These are phyloP conservation scores for Drosophila planitibia DNA, from an alignment of 2,888 invertebrate genomes.

Conservation along the genomic window DNA sequence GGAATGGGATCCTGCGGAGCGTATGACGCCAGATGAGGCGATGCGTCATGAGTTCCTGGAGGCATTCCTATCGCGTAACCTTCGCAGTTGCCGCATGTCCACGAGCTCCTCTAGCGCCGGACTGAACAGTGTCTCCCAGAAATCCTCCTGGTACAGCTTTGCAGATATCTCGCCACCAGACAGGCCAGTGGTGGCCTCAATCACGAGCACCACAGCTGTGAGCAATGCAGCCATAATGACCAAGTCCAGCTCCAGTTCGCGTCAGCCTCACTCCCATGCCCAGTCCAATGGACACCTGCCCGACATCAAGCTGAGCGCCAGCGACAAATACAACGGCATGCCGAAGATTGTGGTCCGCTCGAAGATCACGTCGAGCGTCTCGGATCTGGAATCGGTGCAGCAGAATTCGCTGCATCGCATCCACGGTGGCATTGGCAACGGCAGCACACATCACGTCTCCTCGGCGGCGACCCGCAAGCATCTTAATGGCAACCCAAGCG, in stretches of 20 bases:
- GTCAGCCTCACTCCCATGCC: conserved; percentile 69
- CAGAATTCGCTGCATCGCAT: conserved; percentile 85
- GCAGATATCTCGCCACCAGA: conserved; percentile 79
- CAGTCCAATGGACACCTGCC: conserved; percentile 84
- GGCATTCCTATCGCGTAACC: conserved; percentile 86
- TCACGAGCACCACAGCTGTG: conserved; percentile 79
- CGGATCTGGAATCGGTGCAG: conserved; percentile 85
- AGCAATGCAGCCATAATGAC: conserved; percentile 83
- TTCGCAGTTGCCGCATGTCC: conserved; percentile 83
- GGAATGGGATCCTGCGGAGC: conserved; percentile 96
- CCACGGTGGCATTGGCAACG: conserved; percentile 81
- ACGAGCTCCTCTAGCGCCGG: conserved; percentile 83
- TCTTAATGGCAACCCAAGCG: conserved; percentile 64
- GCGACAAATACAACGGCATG: conserved; percentile 85
- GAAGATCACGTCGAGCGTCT: conserved; percentile 85
- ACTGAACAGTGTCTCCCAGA: conserved; percentile 83
- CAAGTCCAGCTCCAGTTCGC: conserved; percentile 65
- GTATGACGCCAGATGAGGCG: conserved; percentile 96
- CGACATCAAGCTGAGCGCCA: conserved; percentile 84
- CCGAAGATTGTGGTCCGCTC: conserved; percentile 84
- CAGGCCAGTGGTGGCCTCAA: conserved; percentile 78
- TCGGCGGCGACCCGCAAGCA: conserved; percentile 83
- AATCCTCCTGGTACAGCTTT: conserved; percentile 83
- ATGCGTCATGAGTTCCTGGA: conserved; percentile 94
- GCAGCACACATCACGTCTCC: conserved; percentile 74